Base-by-base conservation (phyloP, 2,888 invertebrate species). In the Dilophus febrilis region DNA sequence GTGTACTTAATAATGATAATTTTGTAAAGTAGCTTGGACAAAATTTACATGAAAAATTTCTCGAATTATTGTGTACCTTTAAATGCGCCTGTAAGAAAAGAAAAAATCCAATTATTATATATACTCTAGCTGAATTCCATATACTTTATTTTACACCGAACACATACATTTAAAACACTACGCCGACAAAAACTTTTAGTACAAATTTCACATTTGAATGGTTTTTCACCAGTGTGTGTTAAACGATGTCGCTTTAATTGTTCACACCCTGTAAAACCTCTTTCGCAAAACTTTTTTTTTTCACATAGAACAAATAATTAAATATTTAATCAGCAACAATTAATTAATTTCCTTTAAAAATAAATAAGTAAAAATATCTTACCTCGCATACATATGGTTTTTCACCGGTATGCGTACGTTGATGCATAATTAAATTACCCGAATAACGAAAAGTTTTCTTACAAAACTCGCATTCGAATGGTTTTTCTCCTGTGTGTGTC, bases 401-500 rank as follows among this genome's bases (percentile, higher is more conserved):
- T 27, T 58, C 56, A 11, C 58, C 55, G 3, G 47, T 48, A 43
- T 61, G 61, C 17, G 53, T 48, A 5, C 59, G 50, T 39, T 52
- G 56, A 44, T 61, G 61, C 4, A 56, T 57, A 17, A 58, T 55
- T 31, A 61, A 44, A 43, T 61, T 61, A 44, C 61, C 60, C 1
- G 61, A 60, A 42, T 56, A 61, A 0, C 61, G 56, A 36, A 61
- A 61, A 3, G 49, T 47, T 13, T 54, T 53, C 1, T 51, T 49
- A 32, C 61, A 61, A 12, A 53, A 46, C 12, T 60, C 56, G 19
- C 61, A 61, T 4, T 27, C 43, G 33, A 57, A 54, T 10, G 61
- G 61, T 36, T 57, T 61, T 41, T 60, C 61, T 2, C 59, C 61
- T 1, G 59, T 58, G 38, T 61, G 61, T 1, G 53, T 55, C 8